phyloP scores from a whole-genome alignment of 2,113 vertebrate species.

The Tor tambroides region DNA sequence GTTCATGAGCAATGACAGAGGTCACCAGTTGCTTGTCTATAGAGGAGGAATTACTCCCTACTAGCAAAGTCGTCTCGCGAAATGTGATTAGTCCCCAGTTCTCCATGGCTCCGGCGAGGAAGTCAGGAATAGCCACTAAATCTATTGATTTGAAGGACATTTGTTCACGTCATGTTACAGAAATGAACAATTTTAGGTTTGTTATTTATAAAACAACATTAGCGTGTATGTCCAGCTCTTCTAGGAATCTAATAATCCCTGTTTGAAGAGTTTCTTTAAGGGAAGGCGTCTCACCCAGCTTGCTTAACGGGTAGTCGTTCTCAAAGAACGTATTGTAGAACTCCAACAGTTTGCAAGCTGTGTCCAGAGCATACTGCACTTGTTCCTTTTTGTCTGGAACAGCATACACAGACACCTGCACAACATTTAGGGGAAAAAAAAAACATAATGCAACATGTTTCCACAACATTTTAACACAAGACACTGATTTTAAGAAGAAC shows the following conservation, averaged over 20 bases:
- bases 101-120: constrained; percentile 94
- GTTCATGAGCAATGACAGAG: constrained; percentile 89
- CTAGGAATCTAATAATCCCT: not conserved
- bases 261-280: constrained; percentile 18
- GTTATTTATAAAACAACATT: not conserved
- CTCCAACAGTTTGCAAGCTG: constrained; percentile 81
- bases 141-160: constrained; percentile 72
- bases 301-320: constrained; percentile 85
- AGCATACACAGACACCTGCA: constrained; percentile 88
- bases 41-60: constrained; percentile 80
- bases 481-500: not conserved
- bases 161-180: not conserved
- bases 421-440: constrained; percentile 17
- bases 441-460: not conserved
- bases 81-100: constrained; percentile 97
- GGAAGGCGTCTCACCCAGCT: constrained; percentile 82
- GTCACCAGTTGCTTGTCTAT: constrained; percentile 88
- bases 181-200: not conserved
- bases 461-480: not conserved
- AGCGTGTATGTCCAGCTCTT: not conserved
- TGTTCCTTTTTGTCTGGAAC: constrained; percentile 85
- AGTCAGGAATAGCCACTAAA: constrained; percentile 93
- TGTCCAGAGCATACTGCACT: constrained; percentile 80
- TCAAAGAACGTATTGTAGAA: constrained; percentile 89
- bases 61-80: constrained; percentile 84